Percentiles rank a stretch among this genome's conserved stretches.
These are phyloP conservation scores for Sciaenops ocellatus DNA, from an alignment of 2,797 vertebrate species.

Conservation along the genomic window DNA sequence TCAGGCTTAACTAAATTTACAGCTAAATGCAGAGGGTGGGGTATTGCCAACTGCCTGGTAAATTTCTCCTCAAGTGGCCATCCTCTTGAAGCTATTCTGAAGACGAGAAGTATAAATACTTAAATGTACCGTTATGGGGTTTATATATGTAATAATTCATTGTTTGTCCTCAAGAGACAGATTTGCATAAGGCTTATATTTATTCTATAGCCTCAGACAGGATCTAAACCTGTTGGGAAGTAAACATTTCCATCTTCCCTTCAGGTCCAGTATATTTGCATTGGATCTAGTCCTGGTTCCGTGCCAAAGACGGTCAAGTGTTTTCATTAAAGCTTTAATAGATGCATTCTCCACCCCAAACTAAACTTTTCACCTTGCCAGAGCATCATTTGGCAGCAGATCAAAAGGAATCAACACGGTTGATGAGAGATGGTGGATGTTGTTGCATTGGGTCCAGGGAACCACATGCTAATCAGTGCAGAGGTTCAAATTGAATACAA, in stretches of 20 bases:
- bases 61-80: constrained; percentile 36
- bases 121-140: constrained; percentile 32
- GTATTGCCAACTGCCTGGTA: constrained; percentile 42
- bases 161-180: constrained; percentile 50
- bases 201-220: constrained; percentile 25
- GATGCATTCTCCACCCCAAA: constrained; percentile 54
- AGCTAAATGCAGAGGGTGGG: constrained; percentile 42
- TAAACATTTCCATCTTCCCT: constrained; percentile 58
- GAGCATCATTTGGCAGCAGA: constrained; percentile 46
- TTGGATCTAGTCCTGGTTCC: constrained; percentile 22
- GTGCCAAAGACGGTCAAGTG: constrained; percentile 60
- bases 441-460: constrained; percentile 15
- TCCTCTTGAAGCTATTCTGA: constrained; percentile 24
- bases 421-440: constrained; percentile 48
- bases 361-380: constrained; percentile 68
- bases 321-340: constrained; percentile 61
- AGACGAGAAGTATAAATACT: constrained; percentile 36
- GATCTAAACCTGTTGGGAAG: constrained; percentile 43
- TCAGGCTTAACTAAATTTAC: constrained; percentile 59
- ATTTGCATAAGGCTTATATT: constrained; percentile 57
- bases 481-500: background rate
- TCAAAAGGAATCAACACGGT: constrained; percentile 46
- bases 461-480: constrained; percentile 36
- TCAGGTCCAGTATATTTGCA: constrained; percentile 55
- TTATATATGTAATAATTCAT: constrained; percentile 63